Evolutionary conservation across 2,797 vertebrate genomes (phyloP), one percentile per base, ranked within the genome.

Genomic region (Falco naumanni): DNA sequence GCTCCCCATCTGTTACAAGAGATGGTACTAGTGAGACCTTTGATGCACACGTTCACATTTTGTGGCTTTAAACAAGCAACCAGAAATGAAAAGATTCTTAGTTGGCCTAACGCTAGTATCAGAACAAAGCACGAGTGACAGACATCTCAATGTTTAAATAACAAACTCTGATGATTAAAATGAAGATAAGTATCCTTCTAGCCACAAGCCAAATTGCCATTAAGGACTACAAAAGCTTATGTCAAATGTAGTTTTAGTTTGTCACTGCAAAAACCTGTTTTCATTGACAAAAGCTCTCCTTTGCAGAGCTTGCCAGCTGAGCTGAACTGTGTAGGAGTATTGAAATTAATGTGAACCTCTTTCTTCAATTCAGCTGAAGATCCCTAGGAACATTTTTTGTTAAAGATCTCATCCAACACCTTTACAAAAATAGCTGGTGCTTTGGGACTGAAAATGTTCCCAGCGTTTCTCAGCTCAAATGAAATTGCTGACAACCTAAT

Each of bases 1-100:
- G 34, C 79, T 45, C 98, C 98, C 98, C 98, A 98, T 68, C 98
- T 98, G 84, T 78, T 81, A 89, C 75, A 90, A 96, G 65, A 96
- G 8, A 95, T 53, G 8, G 11, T 43, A 66, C 21, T 26, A 39
- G 33, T 93, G 61, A 95, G 72, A 50, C 11, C 20, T 68, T 25
- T 77, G 45, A 43, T 78, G 14, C 21, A 18, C 31, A 59, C 39
- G 18, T 88, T 68, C 21, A 43, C 12, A 48, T 64, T 60, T 31
- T 66, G 19, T 41, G n/a, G 37, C 26, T 72, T 64, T 43, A 51
- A 84, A 69, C 16, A 70, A 80, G 8, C 20, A 89, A 74, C 20
- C 8, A 66, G 20, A 71, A 65, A 31, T 34, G 4, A 63, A 77
- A 83, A 87, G 1, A 17, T 87, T 34, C 24, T 81, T 45, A 65